Base-by-base conservation (phyloP, 2,888 invertebrate genomes). In the Desoria tigrina region DNA sequence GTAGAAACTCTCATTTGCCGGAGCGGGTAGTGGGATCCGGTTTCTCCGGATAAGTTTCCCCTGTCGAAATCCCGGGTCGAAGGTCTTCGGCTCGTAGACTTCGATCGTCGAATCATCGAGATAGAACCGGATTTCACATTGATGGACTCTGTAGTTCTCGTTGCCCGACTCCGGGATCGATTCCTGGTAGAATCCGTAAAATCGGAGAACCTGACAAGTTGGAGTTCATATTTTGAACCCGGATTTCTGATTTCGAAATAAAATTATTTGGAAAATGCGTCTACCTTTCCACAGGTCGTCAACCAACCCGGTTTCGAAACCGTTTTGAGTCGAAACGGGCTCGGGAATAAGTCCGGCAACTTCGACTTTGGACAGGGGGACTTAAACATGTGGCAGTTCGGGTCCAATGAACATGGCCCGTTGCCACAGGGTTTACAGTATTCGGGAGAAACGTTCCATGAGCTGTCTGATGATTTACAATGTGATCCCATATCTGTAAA, bases 61-160 rank as follows among this genome's bases (percentile, higher is more conserved):
- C 65, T 72, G 72, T 1, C 88, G 86, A 74, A 92, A 84, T 2
- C 94, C 94, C 76, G 92, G 90, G 78, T 94, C 94, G 62, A 87
- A 86, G 11, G 88, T 85, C 77, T 86, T 85, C 0, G 92, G 92
- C 78, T 94, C 94, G 63, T 84, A 80, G 3, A 95, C 88, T 82
- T 93, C 91, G 74, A 95, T 88, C 1, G 94, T 93, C 16, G 92
- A 93, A 80, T 95, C 94, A 81, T 94, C 94, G 45, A 94, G 83
- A 77, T 87, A 94, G 78, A 90, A 94, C 73, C 87, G 89, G 65
- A 95, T 90, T 72, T 88, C 88, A 2, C 92, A 92, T 77, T 87
- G 86, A 23, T 93, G 86, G 61, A 94, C 82, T 77, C 89, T 84
- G 77, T 85, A 88, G 27, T 87, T 84, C 1, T 87, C 86, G 1